These are phyloP conservation scores for Cremastinae sp. DNA, from an alignment of 2,888 invertebrate genomes.

Conservation along the genomic window DNA sequence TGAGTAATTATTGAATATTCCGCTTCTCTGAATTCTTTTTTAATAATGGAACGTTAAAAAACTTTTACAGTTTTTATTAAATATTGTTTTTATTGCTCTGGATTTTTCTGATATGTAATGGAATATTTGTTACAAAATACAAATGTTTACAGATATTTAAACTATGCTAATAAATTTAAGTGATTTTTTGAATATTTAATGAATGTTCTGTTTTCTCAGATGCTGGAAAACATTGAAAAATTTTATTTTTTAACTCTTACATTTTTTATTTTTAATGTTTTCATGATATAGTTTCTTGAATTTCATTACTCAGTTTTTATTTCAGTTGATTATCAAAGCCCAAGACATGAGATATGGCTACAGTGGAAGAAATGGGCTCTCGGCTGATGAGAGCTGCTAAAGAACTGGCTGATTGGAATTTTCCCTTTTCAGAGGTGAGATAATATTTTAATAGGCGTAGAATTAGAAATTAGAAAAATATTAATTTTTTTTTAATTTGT, in stretches of 20 bases:
- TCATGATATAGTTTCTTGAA: not conserved
- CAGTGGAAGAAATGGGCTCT: conserved; percentile 68
- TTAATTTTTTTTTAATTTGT: no score
- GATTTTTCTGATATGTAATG: no score
- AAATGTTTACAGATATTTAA: no score
- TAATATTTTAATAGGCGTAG: conserved; percentile 4
- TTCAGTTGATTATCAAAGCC: conserved; percentile 5
- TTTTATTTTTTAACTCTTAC: not conserved
- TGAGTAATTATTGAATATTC: no score
- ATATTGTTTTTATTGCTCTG: no score
- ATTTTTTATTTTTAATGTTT: conserved; percentile 4
- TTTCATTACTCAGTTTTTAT: not conserved
- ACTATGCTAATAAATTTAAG: no score
- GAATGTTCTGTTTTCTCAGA: no score
- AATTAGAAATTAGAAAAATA: not conserved
- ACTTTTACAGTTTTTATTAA: no score
- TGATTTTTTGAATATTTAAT: no score
- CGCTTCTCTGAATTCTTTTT: no score
- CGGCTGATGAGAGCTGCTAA: conserved; percentile 73
- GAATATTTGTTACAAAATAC: no score
- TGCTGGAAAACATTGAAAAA: conserved; percentile 18
- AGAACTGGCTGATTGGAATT: conserved; percentile 74
- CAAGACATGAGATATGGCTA: conserved; percentile 61
- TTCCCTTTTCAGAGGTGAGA: conserved; percentile 73
- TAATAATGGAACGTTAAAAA: no score